Evolutionary conservation across 2,888 invertebrate genomes (phyloP).

Genomic region (Apotomis turbidana): DNA sequence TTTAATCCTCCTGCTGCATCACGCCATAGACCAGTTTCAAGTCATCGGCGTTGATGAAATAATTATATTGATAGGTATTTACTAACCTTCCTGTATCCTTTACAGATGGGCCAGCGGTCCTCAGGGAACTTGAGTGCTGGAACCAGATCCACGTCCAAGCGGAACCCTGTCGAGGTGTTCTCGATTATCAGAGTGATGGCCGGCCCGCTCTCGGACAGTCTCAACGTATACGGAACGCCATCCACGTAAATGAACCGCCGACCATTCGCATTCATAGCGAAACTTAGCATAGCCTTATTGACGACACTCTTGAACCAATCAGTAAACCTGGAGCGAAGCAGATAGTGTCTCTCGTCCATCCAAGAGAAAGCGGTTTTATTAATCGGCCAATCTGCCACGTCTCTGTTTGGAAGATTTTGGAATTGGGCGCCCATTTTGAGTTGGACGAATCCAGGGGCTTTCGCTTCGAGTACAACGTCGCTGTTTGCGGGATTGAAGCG

Average conservation of each 20-base stretch:
- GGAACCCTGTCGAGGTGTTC: conserved; percentile 53
- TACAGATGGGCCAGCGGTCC: conserved; percentile 67
- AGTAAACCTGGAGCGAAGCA: conserved; percentile 73
- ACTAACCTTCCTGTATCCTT: conserved; percentile 52
- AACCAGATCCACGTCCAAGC: conserved; percentile 80
- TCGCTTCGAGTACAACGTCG: conserved; percentile 66
- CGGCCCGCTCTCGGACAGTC: conserved; percentile 72
- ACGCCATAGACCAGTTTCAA: too few species aligned
- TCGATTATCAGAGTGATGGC: conserved; percentile 80
- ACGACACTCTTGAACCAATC: conserved; percentile 83
- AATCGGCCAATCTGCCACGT: conserved; percentile 56
- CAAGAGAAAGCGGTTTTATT: conserved; percentile 69
- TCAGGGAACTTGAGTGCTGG: conserved; percentile 78
- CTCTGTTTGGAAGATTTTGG: conserved; percentile 56
- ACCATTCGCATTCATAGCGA: conserved; percentile 43
- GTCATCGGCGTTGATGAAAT: too few species aligned
- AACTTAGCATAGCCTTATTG: conserved; percentile 65
- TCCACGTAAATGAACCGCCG: conserved; percentile 50
- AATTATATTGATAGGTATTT: not conserved
- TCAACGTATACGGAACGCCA: conserved; percentile 68
- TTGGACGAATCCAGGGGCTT: conserved; percentile 74
- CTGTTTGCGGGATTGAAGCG: conserved; percentile 53
- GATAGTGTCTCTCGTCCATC: conserved; percentile 68
- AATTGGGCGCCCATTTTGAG: conserved; percentile 69
- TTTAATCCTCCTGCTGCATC: too few species aligned